A percentile compares a stretch with the other conserved stretches of the same genome.
These are phyloP conservation scores for Xerus inauris DNA, from an alignment of 2,113 vertebrate species.

Conservation along the genomic window DNA sequence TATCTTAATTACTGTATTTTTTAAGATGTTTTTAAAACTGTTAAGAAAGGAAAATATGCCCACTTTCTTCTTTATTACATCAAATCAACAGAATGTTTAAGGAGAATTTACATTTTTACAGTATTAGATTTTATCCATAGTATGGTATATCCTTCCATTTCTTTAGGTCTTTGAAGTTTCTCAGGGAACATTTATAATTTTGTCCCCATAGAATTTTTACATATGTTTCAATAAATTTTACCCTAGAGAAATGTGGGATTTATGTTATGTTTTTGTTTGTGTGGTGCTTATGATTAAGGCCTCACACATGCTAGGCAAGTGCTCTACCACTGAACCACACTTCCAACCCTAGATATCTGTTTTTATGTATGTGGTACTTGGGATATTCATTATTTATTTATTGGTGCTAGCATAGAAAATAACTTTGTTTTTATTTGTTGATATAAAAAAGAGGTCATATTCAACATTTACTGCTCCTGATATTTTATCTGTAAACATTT, in stretches of 20 bases:
- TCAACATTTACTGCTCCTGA: not conserved
- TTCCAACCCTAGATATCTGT: not conserved
- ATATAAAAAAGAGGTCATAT: not conserved
- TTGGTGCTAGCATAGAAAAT: not conserved
- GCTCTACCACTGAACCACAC: not conserved
- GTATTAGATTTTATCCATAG: not conserved
- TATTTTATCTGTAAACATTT: not conserved
- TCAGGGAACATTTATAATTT: not conserved
- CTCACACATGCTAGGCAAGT: not conserved
- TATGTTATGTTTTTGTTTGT: not conserved
- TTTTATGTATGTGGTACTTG: not conserved
- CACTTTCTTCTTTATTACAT: not conserved
- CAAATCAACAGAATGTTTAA: not conserved
- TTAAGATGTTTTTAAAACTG: not conserved
- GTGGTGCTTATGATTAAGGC: not conserved
- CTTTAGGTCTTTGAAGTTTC: slow-evolving; percentile 15
- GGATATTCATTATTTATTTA: slow-evolving; percentile 6
- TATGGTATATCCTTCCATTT: not conserved
- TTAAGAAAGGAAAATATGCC: not conserved
- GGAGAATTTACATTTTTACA: not conserved
- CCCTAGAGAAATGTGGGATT: not conserved
- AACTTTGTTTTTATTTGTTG: slow-evolving; percentile 42
- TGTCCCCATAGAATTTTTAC: not conserved
- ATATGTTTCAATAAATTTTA: not conserved
- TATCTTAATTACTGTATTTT: not conserved